Base-by-base conservation (phyloP, 2,113 vertebrate genomes). In the Phycodurus eques region DNA sequence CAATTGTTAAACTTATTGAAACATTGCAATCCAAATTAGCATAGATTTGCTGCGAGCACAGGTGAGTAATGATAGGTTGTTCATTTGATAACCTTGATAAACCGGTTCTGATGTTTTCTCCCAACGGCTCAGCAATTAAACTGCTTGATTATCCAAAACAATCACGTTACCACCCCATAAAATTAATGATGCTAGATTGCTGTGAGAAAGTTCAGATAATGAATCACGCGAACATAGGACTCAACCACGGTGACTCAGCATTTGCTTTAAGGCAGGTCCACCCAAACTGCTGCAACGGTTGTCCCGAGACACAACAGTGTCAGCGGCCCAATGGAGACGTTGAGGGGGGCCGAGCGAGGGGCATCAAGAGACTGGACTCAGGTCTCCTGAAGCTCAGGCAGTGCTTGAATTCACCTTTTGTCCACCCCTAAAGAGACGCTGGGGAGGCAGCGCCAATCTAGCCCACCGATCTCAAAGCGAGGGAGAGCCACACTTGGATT, bases 391-490 rank as follows among this genome's bases (percentile, higher is more conserved):
- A 83, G 83, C 85, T 89, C 87, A 90, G 85, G 83, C 66, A 84
- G 75, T 63, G 78, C 83, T 83, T 89, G 76, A 90, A 90, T 90
- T 89, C 88, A 88, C 87, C 90, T 88, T 89, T 90, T 91, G 89
- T 90, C 83, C 46, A 72, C 83, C 80, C 77, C 84, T 75, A 89
- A 90, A 68, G 85, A 89, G 90, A 85, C 85, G 80, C 87, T 88
- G 81, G 88, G 87, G 89, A 89, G 88, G 86, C 85, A 27, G 72
- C 20, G 70, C 63, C 87, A 89, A 91, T 91, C 90, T 89, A 60
- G 79, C 67, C 83, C 74, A 51, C 78, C 77, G 89, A 89, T 91
- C 88, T 89, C 80, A 88, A 89, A 87, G 86, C 79, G 85, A 88
- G 70, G 72, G 85, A 86, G 85, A 88, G 80, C 83, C 86, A 86